Evolutionary conservation across 2,113 vertebrate genomes (phyloP).

Genomic region (Rhinoderma darwinii): DNA sequence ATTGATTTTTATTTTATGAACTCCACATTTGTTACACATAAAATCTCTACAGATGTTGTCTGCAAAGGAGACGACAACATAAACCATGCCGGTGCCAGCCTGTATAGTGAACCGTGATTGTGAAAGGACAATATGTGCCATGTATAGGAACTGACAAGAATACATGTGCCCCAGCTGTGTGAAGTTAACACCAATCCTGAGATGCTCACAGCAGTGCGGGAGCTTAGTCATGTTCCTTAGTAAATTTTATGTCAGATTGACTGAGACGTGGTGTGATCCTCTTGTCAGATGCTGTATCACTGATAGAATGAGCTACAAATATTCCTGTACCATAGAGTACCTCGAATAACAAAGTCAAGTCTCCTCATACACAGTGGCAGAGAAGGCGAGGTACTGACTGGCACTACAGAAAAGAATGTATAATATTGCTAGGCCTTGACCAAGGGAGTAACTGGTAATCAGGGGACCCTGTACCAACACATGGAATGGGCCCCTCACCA

Average conservation of each 20-base stretch:
- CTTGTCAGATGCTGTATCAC: not conserved
- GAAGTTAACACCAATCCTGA: not conserved
- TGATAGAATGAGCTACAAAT: not conserved
- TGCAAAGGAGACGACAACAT: not conserved
- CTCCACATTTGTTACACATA: not conserved
- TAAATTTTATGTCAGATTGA: not conserved
- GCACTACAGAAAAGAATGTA: too few species aligned
- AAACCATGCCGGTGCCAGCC: not conserved
- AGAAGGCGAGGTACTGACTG: too few species aligned
- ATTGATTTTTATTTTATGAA: not conserved
- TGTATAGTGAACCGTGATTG: not conserved
- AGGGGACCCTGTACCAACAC: too few species aligned
- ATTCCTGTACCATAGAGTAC: not conserved
- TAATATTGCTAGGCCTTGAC: too few species aligned
- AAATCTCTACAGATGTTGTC: not conserved
- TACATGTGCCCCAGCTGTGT: not conserved
- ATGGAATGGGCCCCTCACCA: too few species aligned
- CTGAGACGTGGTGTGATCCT: not conserved
- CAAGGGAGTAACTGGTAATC: too few species aligned
- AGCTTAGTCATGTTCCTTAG: not conserved
- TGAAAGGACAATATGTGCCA: not conserved
- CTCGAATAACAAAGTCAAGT: too few species aligned
- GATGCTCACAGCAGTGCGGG: not conserved
- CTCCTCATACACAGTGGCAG: too few species aligned
- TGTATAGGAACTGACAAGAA: not conserved